A percentile compares a stretch with the other conserved stretches of the same genome.
Conservation (phyloP, 2,113 vertebrate species). For the Chrysemys picta region DNA sequence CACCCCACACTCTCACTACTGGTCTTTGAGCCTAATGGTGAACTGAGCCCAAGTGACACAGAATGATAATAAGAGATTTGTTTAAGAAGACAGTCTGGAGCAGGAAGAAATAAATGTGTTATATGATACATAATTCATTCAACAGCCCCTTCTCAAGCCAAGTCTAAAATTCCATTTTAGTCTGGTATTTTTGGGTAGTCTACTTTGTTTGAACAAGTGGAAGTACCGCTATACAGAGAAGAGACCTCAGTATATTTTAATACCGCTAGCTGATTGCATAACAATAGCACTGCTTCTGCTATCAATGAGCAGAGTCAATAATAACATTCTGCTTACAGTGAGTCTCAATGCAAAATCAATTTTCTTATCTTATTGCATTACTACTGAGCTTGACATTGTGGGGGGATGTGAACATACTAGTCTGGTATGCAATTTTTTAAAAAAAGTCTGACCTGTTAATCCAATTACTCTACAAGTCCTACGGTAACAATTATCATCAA, state of each 20-base stretch:
- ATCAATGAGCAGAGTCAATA: background rate
- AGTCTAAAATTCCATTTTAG: conserved; percentile 66
- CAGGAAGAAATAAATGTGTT: conserved; percentile 63
- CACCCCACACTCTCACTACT: background rate
- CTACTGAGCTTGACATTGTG: background rate
- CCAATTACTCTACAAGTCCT: background rate
- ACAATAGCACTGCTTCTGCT: conserved; percentile 4
- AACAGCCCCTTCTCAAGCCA: conserved; percentile 57
- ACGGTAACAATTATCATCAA: background rate
- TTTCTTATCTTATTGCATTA: background rate
- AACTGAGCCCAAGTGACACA: conserved; percentile 65
- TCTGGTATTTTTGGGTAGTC: conserved; percentile 46
- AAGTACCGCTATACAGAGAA: conserved; percentile 18
- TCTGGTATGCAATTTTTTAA: background rate
- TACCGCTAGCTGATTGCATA: background rate
- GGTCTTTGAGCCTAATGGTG: conserved; percentile 64
- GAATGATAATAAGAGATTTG: conserved; percentile 65
- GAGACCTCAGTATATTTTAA: background rate
- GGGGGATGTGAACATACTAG: background rate
- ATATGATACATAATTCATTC: conserved; percentile 65
- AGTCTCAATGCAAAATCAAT: background rate
- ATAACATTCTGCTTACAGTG: background rate
- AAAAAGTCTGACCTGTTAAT: background rate
- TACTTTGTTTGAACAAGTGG: conserved; percentile 21
- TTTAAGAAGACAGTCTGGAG: conserved; percentile 61